phyloP scores from a whole-genome alignment of 2,888 invertebrate species.

The Apodemia hepburni region DNA sequence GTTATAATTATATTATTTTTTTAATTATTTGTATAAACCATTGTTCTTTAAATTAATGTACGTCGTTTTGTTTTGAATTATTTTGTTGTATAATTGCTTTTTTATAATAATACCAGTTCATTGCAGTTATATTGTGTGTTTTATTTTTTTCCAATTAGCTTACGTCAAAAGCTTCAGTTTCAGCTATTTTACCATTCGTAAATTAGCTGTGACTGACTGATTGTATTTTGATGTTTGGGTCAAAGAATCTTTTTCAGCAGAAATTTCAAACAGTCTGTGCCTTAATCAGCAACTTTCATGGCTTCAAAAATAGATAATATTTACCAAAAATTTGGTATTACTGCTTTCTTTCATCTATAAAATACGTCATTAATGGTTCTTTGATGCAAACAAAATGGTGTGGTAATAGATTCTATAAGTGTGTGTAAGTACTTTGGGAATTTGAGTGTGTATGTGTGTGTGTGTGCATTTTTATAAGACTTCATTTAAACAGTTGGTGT shows the following conservation, averaged over 20 bases:
- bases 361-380: constrained; percentile 38
- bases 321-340: constrained; percentile 18
- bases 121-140: constrained; percentile 84
- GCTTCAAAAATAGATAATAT: constrained; percentile 22
- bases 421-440: constrained; percentile 40
- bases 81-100: constrained; percentile 88
- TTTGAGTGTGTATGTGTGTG: constrained; percentile 41
- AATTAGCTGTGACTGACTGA: constrained; percentile 45
- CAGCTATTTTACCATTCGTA: constrained; percentile 46
- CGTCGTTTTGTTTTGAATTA: constrained; percentile 88
- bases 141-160: constrained; percentile 63
- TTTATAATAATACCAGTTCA: constrained; percentile 87
- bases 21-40: constrained; percentile 85
- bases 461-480: constrained; percentile 56
- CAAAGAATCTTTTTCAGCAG: constrained; percentile 44
- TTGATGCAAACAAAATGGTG: constrained; percentile 55
- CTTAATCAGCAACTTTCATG: constrained; percentile 32
- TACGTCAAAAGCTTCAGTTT: constrained; percentile 38
- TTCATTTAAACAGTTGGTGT: constrained; percentile 67
- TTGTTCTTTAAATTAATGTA: constrained; percentile 89
- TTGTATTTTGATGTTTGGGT: constrained; percentile 59
- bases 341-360: constrained; percentile 17
- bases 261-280: constrained; percentile 36
- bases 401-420: constrained; percentile 50
- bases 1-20: constrained; percentile 82